Percentiles rank a stretch among this genome's conserved stretches.
Evolutionary conservation across 2,888 invertebrate species (phyloP).

Genomic region (Drosophila paramelanica): DNA sequence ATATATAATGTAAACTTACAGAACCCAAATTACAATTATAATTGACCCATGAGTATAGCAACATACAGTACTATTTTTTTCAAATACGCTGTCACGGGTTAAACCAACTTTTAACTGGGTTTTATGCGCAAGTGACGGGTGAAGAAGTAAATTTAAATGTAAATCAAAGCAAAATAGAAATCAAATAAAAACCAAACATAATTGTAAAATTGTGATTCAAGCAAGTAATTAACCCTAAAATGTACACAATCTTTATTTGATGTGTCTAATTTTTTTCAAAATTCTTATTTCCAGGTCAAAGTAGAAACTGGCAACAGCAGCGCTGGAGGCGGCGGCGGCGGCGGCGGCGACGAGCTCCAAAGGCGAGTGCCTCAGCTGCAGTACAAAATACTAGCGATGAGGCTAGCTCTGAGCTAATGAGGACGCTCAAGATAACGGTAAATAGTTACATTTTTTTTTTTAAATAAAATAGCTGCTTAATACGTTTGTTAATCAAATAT

Average conservation of each 20-base stretch:
- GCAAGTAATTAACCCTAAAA: neutral
- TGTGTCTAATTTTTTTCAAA: neutral
- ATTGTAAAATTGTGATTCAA: neutral
- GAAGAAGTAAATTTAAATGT: neutral
- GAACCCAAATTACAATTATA: too few species aligned
- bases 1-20: too few species aligned
- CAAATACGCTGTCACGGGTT: too few species aligned
- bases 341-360: neutral
- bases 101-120: too few species aligned
- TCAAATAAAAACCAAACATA: neutral
- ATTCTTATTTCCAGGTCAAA: constrained; percentile 5
- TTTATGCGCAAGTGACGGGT: too few species aligned
- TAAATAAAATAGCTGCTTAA: neutral
- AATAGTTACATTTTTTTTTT: too few species aligned
- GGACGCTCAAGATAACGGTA: constrained; percentile 47
- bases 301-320: neutral
- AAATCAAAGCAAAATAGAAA: neutral
- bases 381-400: constrained; percentile 6
- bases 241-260: neutral
- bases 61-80: too few species aligned
- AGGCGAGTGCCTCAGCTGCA: neutral
- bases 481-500: too few species aligned
- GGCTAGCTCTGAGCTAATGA: constrained; percentile 31
- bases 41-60: too few species aligned
- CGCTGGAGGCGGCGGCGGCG: neutral